Evolutionary conservation across 2,113 vertebrate species (phyloP), one percentile per base, ranked within the genome.

Genomic region (Eublepharis macularius): DNA sequence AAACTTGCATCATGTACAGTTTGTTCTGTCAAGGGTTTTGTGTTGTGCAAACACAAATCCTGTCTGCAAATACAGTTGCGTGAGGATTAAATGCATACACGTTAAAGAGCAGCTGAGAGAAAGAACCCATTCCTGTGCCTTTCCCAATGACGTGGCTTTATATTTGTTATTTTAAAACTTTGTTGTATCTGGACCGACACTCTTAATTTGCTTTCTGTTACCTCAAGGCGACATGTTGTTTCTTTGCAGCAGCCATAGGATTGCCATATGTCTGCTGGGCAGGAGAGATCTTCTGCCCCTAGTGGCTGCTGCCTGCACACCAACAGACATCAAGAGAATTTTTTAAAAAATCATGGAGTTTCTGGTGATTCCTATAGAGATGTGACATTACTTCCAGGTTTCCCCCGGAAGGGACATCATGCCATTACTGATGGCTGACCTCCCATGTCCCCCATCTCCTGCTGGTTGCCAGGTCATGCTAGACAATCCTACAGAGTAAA

Each of bases 1-100:
- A 60, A 47, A 19, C 81, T 45, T 80, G 72, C 72, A 75, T 54
- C 54, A 83, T 80, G 68, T 29, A 85, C 26, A 17, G 17, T 66
- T 86, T 81, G 51, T 87, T 87, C 90, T 19, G n/a, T 80, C 85
- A 32, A 88, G 77, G 87, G 54, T 6, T 82, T 49, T 90, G 54
- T 32, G 80, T 86, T 86, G 49, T 68, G 54, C 74, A 88, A 90
- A 83, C 72, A 76, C 80, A 36, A 63, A 84, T 85, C 34, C 60
- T 21, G 34, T 2, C n/a, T 88, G 79, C 86, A 91, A 86, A 88
- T 85, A 81, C 8, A 49, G 1, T 82, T 84, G 4, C 16, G 9
- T 76, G 29, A 11, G 45, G 90, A 89, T 2, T 1, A 76, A 92
- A 76, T 4, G 90, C 81, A 16, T 54, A 90, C 77, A 19, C 65